Percentiles rank a stretch among this genome's conserved stretches.
These are phyloP conservation scores for Anoplolepis gracilipes DNA, from an alignment of 1,140 invertebrate genomes.

Conservation along the genomic window DNA sequence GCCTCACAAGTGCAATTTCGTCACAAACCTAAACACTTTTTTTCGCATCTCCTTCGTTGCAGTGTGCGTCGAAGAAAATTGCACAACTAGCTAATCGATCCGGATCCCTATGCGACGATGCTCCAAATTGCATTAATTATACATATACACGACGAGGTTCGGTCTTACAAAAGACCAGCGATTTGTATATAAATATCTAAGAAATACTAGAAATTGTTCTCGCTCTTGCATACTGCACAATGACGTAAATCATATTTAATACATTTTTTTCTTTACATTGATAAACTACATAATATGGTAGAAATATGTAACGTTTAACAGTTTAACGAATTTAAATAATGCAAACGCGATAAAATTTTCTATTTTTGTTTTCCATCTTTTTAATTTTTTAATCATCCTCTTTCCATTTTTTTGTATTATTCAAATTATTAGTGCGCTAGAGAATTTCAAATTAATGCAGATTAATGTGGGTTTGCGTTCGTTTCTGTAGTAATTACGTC, in stretches of 20 bases:
- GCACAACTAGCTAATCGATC: conserved; percentile 25
- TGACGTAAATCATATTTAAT: background rate
- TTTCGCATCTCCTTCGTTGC: conserved; percentile 18
- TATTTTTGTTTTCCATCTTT: background rate
- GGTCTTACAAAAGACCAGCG: no score
- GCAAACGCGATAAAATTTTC: background rate
- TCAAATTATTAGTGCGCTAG: background rate
- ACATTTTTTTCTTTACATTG: background rate
- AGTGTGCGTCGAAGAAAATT: conserved; percentile 16
- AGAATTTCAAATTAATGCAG: background rate
- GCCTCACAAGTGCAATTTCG: conserved; percentile 72
- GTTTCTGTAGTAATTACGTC: background rate
- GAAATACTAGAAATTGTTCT: background rate
- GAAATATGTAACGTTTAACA: conserved; percentile 11
- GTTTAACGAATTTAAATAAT: background rate
- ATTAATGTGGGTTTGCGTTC: background rate
- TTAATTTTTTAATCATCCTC: background rate
- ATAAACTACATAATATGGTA: background rate
- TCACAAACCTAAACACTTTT: conserved; percentile 32
- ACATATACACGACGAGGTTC: background rate
- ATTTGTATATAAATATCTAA: background rate
- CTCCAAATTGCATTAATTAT: conserved; percentile 52
- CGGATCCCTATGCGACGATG: conserved; percentile 10
- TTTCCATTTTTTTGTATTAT: background rate
- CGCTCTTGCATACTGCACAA: background rate